Conservation (phyloP, 2,888 invertebrate species). For the Dolomedes plantarius region DNA sequence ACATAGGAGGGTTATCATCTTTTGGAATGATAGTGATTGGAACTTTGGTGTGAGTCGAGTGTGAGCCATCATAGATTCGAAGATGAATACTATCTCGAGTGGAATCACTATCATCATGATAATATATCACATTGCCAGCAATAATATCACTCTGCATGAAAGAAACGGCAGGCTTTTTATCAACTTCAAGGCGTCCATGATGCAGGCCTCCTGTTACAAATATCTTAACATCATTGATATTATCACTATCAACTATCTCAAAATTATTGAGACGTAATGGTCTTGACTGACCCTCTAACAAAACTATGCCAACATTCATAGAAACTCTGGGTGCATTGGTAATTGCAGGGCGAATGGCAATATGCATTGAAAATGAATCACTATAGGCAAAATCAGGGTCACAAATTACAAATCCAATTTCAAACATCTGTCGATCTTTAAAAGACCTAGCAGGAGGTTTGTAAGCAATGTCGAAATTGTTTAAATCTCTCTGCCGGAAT, state of each 20-base stretch:
- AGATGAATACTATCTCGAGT: constrained; percentile 76
- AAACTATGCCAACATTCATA: constrained; percentile 75
- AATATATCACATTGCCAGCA: constrained; percentile 57
- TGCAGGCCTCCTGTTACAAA: constrained; percentile 76
- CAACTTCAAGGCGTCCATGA: constrained; percentile 75
- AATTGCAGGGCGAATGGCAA: constrained; percentile 76
- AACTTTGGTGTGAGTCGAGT: constrained; percentile 75
- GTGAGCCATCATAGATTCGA: constrained; percentile 76
- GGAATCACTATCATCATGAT: constrained; percentile 74
- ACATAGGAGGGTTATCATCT: constrained; percentile 76
- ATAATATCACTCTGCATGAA: constrained; percentile 63
- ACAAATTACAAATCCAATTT: constrained; percentile 76
- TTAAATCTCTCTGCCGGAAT: constrained; percentile 76
- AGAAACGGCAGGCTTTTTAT: constrained; percentile 74
- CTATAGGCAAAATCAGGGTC: constrained; percentile 76
- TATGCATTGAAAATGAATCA: constrained; percentile 76
- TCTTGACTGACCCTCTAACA: constrained; percentile 77
- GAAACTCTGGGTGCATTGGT: constrained; percentile 76
- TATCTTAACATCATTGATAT: constrained; percentile 75
- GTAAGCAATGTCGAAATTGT: constrained; percentile 76
- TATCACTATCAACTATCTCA: constrained; percentile 76
- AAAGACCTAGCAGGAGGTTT: constrained; percentile 75
- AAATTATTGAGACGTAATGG: constrained; percentile 75
- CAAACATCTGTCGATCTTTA: constrained; percentile 75
- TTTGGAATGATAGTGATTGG: constrained; percentile 76